Conservation (phyloP, 2,113 vertebrate species). For the Sigmodon hispidus region DNA sequence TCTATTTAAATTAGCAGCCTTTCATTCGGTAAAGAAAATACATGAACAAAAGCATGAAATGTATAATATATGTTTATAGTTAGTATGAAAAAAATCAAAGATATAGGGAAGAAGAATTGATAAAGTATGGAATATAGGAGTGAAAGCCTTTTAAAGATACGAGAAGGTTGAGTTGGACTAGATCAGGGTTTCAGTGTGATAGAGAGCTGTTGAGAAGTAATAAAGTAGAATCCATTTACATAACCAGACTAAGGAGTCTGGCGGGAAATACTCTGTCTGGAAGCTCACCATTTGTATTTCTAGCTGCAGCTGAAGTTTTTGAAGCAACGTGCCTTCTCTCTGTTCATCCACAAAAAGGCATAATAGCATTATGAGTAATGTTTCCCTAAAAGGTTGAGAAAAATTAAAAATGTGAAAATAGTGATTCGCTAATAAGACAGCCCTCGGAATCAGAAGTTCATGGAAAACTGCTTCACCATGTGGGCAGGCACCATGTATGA, state of each 20-base stretch:
- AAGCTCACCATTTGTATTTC: neutral
- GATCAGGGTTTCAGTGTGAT: neutral
- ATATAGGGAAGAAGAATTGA: neutral
- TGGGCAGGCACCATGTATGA: neutral
- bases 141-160: neutral
- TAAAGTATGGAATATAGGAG: neutral
- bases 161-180: neutral
- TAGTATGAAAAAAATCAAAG: neutral
- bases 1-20: neutral
- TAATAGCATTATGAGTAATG: neutral
- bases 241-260: neutral
- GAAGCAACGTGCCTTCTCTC: neutral
- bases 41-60: neutral
- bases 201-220: neutral
- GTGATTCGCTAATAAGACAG: neutral
- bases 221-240: neutral
- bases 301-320: neutral
- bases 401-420: neutral
- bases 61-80: neutral
- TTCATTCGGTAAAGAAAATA: neutral
- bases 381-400: neutral
- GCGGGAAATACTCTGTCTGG: neutral
- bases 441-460: neutral
- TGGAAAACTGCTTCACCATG: neutral
- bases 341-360: neutral